Evolutionary conservation across 2,113 vertebrate genomes (phyloP).

Genomic region (Romanogobio albipinnatus): DNA sequence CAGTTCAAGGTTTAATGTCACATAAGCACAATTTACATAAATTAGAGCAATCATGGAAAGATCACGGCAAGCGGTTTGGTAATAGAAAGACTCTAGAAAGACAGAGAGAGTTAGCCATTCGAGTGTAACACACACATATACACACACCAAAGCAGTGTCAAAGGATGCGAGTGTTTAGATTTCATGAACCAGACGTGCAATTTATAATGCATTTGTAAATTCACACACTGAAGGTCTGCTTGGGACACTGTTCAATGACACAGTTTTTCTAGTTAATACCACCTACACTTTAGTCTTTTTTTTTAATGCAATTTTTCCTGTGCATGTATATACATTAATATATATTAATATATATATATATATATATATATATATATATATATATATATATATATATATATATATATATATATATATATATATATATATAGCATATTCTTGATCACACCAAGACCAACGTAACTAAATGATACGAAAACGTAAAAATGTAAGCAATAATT

Average conservation of each 20-base stretch:
- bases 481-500: too few relatives aligned
- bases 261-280: not conserved
- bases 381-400: too few relatives aligned
- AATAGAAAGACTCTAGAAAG: not conserved
- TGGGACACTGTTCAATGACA: not conserved
- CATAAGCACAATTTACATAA: not conserved
- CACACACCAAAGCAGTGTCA: constrained; percentile 32
- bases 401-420: too few relatives aligned
- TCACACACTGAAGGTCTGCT: not conserved
- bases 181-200: constrained; percentile 51
- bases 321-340: not conserved
- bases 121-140: constrained; percentile 24
- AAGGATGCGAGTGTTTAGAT: constrained; percentile 30
- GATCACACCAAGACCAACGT: not conserved
- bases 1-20: not conserved
- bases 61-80: constrained; percentile 23
- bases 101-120: constrained; percentile 19
- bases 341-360: too few relatives aligned
- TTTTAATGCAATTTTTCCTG: not conserved
- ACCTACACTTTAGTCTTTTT: not conserved
- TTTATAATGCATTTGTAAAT: constrained; percentile 5
- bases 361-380: too few relatives aligned
- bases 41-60: not conserved
- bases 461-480: not conserved
- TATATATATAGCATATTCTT: not conserved